Base-by-base conservation (phyloP, 1,140 invertebrate species). In the Bombus haemorrhoidalis region DNA sequence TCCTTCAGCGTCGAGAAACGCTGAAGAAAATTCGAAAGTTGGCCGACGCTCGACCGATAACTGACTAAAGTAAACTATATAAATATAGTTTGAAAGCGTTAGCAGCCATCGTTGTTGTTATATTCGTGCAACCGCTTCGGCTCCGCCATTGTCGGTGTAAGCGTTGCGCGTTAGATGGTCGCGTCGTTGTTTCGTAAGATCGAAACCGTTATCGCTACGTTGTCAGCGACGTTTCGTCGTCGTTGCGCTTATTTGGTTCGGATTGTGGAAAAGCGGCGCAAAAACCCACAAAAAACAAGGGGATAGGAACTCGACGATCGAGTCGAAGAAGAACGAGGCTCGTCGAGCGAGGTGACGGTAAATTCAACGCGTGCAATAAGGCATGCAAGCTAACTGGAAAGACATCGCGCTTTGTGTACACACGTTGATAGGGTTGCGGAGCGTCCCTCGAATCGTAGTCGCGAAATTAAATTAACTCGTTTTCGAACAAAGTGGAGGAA, bases 331-430 rank as follows among this genome's bases (percentile, higher is more conserved):
- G 85, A 90, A 90, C 89, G n/a, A 57, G 12, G 43, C 75, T 66
- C 37, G 59, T 89, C 77, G 89, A 87, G 41, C 72, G 73, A 86
- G 53, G 53, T 81, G 87, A 87, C 77, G 79, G 79, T 80, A 79
- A 79, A 87, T 89, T 87, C 83, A 75, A 32, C 77, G 64, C 15
- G 71, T 22, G 87, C 75, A 81, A 82, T 87, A 41, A 73, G 9
- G 28, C 68, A 13, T 81, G 25, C 68, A 71, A 76, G 69, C 57
- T 78, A 57, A n/a, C 43, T 37, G 5, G 53, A 53, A 69, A 66
- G 66, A 86, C 79, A 74, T 78, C 85, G 3, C 37, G 79, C 86
- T 85, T 81, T 79, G 86, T 69, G 18, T 22, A 13, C 47, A 57
- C n/a, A n/a, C n/a, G 66, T 74, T 15, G 53, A 47, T 59, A 64